Evolutionary conservation across 1,140 invertebrate species (phyloP).

Genomic region (Hypsibius dujardini): DNA sequence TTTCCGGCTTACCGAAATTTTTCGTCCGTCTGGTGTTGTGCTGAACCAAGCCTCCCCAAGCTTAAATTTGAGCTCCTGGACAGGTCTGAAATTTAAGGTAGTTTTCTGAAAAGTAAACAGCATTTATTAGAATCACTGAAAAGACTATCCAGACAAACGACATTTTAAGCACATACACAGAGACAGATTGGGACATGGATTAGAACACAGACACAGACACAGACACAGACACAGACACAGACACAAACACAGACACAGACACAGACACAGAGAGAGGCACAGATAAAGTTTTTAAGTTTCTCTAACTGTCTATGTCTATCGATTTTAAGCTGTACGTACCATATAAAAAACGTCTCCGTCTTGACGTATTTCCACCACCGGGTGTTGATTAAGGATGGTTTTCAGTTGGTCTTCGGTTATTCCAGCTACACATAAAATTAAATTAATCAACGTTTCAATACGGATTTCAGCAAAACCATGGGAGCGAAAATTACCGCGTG

Average conservation of each 20-base stretch:
- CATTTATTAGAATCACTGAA: background rate
- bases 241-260: too few species aligned
- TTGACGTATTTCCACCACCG: constrained; percentile 15
- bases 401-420: constrained; percentile 7
- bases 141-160: background rate
- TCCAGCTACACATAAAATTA: background rate
- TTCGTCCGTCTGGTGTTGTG: background rate
- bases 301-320: too few species aligned
- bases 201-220: background rate
- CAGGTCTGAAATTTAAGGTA: constrained; percentile 7
- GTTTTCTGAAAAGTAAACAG: constrained; percentile 7
- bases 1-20: constrained; percentile 6
- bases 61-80: background rate
- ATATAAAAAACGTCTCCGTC: constrained; percentile 3
- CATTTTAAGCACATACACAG: background rate
- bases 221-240: too few species aligned
- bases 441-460: background rate
- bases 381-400: constrained; percentile 9
- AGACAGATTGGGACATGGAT: background rate
- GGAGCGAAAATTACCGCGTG: background rate
- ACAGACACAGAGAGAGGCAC: too few species aligned
- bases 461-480: too few species aligned
- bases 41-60: background rate
- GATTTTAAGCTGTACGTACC: background rate
- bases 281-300: too few species aligned